phyloP scores from a whole-genome alignment of 2,797 vertebrate species.

The Acipenser transmontanus region DNA sequence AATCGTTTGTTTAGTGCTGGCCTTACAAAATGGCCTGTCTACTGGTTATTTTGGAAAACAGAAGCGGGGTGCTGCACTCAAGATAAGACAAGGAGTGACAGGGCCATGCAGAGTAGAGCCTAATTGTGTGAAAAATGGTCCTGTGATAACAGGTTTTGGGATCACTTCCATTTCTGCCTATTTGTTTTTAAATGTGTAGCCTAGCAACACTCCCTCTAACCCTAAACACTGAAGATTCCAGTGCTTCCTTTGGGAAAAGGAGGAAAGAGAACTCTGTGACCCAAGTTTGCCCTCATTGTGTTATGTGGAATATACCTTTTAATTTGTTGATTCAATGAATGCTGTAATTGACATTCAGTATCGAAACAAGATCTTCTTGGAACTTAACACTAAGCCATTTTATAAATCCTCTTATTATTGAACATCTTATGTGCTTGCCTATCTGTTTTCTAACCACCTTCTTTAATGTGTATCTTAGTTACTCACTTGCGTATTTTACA shows the following conservation, averaged over 20 bases:
- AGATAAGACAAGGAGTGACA: slow-evolving; percentile 71
- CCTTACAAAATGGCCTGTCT: slow-evolving; percentile 42
- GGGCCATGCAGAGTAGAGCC: slow-evolving; percentile 63
- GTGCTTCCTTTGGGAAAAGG: neutral
- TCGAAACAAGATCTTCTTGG: neutral
- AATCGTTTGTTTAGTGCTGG: too few species aligned
- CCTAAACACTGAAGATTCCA: slow-evolving; percentile 46
- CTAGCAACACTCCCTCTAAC: slow-evolving; percentile 51
- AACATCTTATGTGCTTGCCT: too few species aligned
- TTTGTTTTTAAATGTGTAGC: slow-evolving; percentile 53
- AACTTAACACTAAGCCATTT: neutral
- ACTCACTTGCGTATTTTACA: too few species aligned
- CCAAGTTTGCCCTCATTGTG: neutral
- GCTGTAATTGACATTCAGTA: too few species aligned
- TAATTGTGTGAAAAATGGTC: slow-evolving; percentile 68
- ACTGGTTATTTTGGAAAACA: slow-evolving; percentile 77
- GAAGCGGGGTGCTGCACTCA: slow-evolving; percentile 55
- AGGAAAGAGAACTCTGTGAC: neutral
- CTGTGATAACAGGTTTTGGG: slow-evolving; percentile 77
- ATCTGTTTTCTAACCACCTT: too few species aligned
- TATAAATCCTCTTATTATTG: too few species aligned
- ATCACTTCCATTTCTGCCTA: slow-evolving; percentile 56
- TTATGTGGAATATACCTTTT: neutral
- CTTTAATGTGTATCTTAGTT: too few species aligned
- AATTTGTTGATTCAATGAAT: neutral